Evolutionary conservation across 2,797 vertebrate species (phyloP), one percentile per base, ranked within the genome.

Genomic region (Rhinella marina): DNA sequence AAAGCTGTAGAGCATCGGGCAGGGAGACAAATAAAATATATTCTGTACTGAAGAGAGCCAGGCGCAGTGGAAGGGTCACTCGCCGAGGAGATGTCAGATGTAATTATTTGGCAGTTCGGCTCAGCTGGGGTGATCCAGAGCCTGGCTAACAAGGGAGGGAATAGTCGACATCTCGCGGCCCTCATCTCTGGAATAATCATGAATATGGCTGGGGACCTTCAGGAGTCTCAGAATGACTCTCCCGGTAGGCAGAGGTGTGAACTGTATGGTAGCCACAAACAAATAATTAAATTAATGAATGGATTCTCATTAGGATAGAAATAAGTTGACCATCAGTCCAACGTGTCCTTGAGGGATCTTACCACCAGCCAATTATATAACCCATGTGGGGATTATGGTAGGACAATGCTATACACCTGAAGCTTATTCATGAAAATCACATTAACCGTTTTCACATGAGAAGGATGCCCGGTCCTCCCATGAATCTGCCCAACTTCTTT

Each of bases 261-360:
- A 76, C 54, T 73, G 68, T 76, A 86, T 32, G 62, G 80, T 86
- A 86, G 80, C 80, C 88, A 86, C 77, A 82, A 78, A 86, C 83
- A 81, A 73, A 88, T 82, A 64, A 82, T 86, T 82, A 59, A 57
- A 27, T 82, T 48, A 86, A 77, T 66, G 81, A 88, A 79, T 76
- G 56, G 14, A 10, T 23, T 59, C 79, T 86, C 79, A 78, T 88
- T 88, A 85, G 88, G 17, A 25, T 84, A 66, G 3, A 50, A 23
- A 68, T 41, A 41, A 66, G 29, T 75, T 86, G 88, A 82, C 88
- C 88, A 88, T 57, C 48, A 70, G 32, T 25, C 25, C 50, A 29
- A 16, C 50, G 8, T 82, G 75, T 86, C 29, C 84, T 82, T 82
- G 0, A 66, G 82, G 87, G 50, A 81, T 77, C 12, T 72, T 68